phyloP scores from a whole-genome alignment of 2,888 invertebrate species.

The Andricus quercusramuli region DNA sequence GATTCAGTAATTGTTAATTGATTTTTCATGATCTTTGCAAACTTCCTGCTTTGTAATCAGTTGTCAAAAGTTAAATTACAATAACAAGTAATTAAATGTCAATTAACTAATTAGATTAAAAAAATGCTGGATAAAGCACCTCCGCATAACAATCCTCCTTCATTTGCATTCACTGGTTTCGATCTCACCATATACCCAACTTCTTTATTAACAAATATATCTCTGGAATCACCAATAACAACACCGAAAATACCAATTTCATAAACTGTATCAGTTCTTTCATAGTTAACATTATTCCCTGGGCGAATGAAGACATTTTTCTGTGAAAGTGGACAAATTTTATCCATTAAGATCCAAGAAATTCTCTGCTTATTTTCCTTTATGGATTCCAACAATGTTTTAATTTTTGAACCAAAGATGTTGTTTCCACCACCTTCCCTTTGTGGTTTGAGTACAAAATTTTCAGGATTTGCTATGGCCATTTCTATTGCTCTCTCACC shows the following conservation, averaged over 20 bases:
- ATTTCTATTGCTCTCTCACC: conserved; percentile 80
- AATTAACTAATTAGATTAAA: no score
- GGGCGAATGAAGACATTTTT: conserved; percentile 87
- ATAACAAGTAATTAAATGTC: no score
- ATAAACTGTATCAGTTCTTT: conserved; percentile 79
- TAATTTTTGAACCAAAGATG: no score
- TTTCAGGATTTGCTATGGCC: conserved; percentile 81
- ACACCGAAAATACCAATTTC: conserved; percentile 96
- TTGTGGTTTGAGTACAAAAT: conserved; percentile 97
- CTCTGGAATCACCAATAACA: conserved; percentile 83
- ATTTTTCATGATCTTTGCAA: no score
- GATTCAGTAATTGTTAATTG: no score
- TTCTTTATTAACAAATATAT: no score
- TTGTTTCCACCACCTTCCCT: conserved; percentile 97
- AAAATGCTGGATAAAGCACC: no score
- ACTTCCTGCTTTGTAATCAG: no score
- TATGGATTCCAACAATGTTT: conserved; percentile 71
- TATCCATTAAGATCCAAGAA: conserved; percentile 97
- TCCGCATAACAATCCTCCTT: no score
- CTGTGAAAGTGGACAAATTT: conserved; percentile 89
- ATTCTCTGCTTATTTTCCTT: conserved; percentile 88
- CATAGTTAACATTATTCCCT: conserved; percentile 77
- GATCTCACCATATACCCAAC: no score
- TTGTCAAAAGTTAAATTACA: no score
- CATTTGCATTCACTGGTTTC: no score